Conservation (phyloP, 2,113 vertebrate genomes). For the Vombatus ursinus region DNA sequence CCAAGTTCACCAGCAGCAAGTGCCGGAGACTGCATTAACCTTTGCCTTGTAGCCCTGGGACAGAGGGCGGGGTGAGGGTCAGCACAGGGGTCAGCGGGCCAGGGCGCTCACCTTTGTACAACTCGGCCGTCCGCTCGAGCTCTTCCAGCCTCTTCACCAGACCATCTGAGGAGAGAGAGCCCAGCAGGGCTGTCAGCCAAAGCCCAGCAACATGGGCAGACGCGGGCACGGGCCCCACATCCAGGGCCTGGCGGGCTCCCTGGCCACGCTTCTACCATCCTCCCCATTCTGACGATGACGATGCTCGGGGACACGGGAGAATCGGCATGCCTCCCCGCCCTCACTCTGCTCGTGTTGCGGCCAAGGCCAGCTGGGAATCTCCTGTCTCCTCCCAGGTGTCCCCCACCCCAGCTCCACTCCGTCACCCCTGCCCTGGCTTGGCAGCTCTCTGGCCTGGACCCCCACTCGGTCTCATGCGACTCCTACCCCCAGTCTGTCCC, state of each 20-base stretch:
- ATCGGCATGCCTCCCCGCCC: background rate
- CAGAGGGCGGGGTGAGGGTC: background rate
- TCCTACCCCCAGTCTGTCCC: no score
- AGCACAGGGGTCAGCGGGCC: background rate
- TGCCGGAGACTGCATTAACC: no score
- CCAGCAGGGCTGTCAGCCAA: background rate
- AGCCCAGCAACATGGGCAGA: no score
- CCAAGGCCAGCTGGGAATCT: no score
- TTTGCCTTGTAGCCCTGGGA: background rate
- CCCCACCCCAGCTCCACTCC: background rate
- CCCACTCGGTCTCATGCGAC: no score
- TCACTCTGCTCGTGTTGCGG: background rate
- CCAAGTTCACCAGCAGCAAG: background rate
- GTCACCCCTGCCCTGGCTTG: background rate
- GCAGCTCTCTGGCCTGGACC: background rate
- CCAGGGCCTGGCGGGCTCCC: background rate
- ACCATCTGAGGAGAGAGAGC: slow-evolving; percentile 87
- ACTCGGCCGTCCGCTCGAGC: slow-evolving; percentile 95
- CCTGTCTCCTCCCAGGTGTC: no score
- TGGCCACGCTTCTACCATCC: accelerated
- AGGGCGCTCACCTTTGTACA: slow-evolving; percentile 92
- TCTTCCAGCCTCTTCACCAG: slow-evolving; percentile 97
- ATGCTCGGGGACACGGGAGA: background rate
- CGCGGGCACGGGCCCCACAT: background rate
- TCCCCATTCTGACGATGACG: no score